phyloP scores from a whole-genome alignment of 2,888 invertebrate species.

The Crematogaster levior region DNA sequence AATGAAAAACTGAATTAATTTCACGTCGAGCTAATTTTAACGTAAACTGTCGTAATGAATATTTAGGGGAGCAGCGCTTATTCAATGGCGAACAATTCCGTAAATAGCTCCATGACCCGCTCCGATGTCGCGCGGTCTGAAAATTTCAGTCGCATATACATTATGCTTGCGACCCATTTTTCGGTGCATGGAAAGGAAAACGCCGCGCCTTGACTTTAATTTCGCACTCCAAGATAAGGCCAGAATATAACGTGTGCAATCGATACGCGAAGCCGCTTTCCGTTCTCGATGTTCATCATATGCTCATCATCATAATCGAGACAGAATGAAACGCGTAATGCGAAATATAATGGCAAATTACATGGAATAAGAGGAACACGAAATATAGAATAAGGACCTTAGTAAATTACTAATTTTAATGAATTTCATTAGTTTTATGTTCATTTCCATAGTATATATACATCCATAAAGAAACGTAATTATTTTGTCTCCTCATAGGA shows the following conservation, averaged over 20 bases:
- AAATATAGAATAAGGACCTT: not conserved
- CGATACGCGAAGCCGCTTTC: constrained; percentile 7
- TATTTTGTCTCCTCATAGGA: not conserved
- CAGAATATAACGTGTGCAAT: constrained; percentile 18
- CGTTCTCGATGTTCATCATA: constrained; percentile 17
- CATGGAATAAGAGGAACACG: not conserved
- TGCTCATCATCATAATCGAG: not conserved
- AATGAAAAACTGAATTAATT: constrained; percentile 37
- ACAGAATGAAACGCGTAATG: not conserved
- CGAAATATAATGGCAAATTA: not conserved
- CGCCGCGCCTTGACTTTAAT: constrained; percentile 47
- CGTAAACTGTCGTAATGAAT: constrained; percentile 22
- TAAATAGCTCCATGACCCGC: constrained; percentile 41
- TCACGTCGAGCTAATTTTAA: constrained; percentile 29
- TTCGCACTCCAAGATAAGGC: constrained; percentile 39
- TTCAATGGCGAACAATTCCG: constrained; percentile 15
- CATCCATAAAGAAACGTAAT: not conserved
- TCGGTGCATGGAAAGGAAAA: constrained; percentile 31
- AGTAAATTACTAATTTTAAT: not conserved
- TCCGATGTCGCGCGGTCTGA: constrained; percentile 22
- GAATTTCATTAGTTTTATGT: not conserved
- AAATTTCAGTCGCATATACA: constrained; percentile 37
- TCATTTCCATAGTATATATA: not conserved
- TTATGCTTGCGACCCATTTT: constrained; percentile 43
- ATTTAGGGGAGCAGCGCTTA: constrained; percentile 29